Base-by-base conservation (phyloP, 1,140 invertebrate genomes). In the Archivesica marissinica region DNA sequence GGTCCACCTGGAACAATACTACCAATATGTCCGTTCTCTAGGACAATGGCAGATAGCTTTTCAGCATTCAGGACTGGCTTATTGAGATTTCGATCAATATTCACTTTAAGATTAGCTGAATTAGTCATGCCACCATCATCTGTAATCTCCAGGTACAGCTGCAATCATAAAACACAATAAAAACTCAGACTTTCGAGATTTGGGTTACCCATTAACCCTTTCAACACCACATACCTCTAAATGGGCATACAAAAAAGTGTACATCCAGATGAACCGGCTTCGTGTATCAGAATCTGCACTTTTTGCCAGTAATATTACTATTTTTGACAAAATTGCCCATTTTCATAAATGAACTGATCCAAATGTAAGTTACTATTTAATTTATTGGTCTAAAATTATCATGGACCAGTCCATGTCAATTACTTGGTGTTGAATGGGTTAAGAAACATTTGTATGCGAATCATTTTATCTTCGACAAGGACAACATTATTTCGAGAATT, bases 101-200 rank as follows among this genome's bases (percentile, higher is more conserved):
- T 90, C 0, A 93, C 81, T 1, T 38, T 79, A 9, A 90, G 87
- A 28, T 84, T 83, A 13, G 82, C 85, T 33, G 87, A 87, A 11
- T 64, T 79, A 0, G 77, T 77, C 3, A 74, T 38, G 20, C 89
- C 91, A n/a, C 92, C 91, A 35, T 90, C 91, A 85, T 93, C 92
- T 44, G 74, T 89, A 0, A 90, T 91, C 41, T 78, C 64, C 15
- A 92, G 77, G 20, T 78, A 44, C 13, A 92, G 44, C 92, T 92
- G 86, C 9, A 89, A 88, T 59, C n/a, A 44, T 47, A 39, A 64
- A 87, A 44, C 25, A 23, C 23, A 38, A 70, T 20, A 35, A 47
- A 47, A 9, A 47, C 44, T 47, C 7, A 9, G 3, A 52, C 25
- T 52, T 52, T 30, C n/a, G n/a, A n/a, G 11, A 13, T 50, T n/a